Evolutionary conservation across 2,797 vertebrate genomes (phyloP).

Genomic region (Arctocebus calabarensis): DNA sequence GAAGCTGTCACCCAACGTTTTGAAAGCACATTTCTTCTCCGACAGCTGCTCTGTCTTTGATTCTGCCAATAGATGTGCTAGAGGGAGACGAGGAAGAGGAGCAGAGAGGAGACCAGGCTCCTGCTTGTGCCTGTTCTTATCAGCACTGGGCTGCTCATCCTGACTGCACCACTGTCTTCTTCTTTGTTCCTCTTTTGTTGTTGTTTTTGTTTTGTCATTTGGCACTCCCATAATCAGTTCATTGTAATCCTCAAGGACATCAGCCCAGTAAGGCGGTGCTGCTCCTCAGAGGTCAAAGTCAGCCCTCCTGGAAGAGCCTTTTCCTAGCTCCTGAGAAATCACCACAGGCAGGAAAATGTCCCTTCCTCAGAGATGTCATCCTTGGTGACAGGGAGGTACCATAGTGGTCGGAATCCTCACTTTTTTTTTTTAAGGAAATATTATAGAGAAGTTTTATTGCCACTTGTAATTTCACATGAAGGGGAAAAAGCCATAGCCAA

Average conservation of each 20-base stretch:
- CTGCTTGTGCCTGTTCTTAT: too few relatives aligned
- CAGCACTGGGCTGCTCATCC: background rate
- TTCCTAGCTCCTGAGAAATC: background rate
- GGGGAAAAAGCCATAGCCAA: background rate
- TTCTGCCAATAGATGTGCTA: background rate
- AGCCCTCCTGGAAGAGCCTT: background rate
- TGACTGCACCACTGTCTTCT: fast-evolving
- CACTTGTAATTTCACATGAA: conserved; percentile 28
- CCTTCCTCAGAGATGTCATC: background rate
- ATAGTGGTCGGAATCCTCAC: background rate
- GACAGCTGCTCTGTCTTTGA: too few relatives aligned
- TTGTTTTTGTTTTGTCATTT: background rate
- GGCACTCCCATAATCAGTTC: background rate
- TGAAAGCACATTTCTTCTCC: background rate
- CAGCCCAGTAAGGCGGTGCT: fast-evolving
- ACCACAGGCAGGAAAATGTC: fast-evolving
- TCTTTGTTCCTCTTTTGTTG: background rate
- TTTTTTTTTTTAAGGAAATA: conserved; percentile 16
- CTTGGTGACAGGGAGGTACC: too few relatives aligned
- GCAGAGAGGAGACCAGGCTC: background rate
- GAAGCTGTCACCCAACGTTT: background rate
- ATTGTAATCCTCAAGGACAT: background rate
- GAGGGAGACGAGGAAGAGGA: background rate
- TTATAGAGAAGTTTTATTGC: conserved; percentile 36
- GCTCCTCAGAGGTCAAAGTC: fast-evolving